Base-by-base conservation (phyloP, 2,113 vertebrate genomes). In the Procavia capensis region DNA sequence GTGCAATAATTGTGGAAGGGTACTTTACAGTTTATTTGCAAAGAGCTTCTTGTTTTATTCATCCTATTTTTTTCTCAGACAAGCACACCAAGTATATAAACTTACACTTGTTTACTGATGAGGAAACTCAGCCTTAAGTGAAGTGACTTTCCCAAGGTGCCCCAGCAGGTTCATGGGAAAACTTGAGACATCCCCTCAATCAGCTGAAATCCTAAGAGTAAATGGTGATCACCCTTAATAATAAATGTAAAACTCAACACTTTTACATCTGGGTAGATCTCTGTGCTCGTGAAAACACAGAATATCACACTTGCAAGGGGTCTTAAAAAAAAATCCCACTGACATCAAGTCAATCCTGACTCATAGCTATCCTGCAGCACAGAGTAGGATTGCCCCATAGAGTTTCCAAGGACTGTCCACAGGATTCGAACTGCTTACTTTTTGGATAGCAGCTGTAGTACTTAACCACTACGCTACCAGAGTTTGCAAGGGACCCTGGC, bases 11-110 rank as follows among this genome's bases (percentile, higher is more conserved):
- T 80, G 41, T 64, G 4, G 80, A 95, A 87, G 74, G 11, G 4
- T 14, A 54, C 64, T 75, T 88, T 94, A 57, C 9, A 83, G 7
- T 63, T 94, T 68, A 68, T 85, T 95, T 90, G 8, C 36, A 87
- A 95, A 92, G 61, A 90, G 19, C 9, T 83, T 68, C 59, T 92
- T 79, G 72, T n/a, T 94, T 90, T 91, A 70, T 94, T 93, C 2
- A 68, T 72, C 29, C 72, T 84, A 74, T 34, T 88, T 70, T 70
- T 75, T 31, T 88, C 20, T 74, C 82, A 96, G 45, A 79, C 95
- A 95, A 66, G 19, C n/a, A 81, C 27, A 39, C 22, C 66, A 80
- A 82, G 1, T 34, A 27, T n/a, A 95, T 6, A 94, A 31, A 76
- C 41, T 50, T 2, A 72, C 0, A 7, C 4, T 0, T 61, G 54